Conservation (phyloP, 2,888 invertebrate species). For the Cheilosia variabilis region DNA sequence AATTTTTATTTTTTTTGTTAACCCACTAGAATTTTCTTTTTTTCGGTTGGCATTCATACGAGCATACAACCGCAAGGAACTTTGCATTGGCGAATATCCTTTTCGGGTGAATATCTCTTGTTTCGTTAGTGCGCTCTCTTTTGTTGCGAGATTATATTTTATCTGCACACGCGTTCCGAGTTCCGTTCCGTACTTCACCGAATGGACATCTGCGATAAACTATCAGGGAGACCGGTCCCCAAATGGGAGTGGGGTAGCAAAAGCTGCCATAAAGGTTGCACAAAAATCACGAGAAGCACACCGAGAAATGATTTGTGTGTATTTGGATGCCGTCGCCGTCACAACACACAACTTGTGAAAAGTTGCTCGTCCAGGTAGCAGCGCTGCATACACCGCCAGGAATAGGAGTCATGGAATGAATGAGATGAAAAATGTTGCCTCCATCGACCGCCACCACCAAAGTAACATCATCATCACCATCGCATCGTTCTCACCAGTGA, state of each 20-base stretch:
- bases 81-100: constrained; percentile 52
- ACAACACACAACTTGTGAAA: constrained; percentile 69
- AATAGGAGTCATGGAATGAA: constrained; percentile 68
- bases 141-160: constrained; percentile 73
- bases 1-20: constrained; percentile 5
- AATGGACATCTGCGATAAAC: constrained; percentile 84
- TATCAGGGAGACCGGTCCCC: constrained; percentile 79
- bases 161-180: constrained; percentile 78
- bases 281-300: constrained; percentile 77
- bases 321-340: constrained; percentile 68
- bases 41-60: background rate
- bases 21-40: constrained; percentile 4
- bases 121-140: constrained; percentile 73
- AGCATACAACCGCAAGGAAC: constrained; percentile 24
- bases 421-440: constrained; percentile 69
- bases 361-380: constrained; percentile 75
- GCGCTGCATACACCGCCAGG: constrained; percentile 41
- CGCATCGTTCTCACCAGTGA: constrained; percentile 52
- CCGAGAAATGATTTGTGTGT: constrained; percentile 73
- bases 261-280: constrained; percentile 79
- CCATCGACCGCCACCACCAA: constrained; percentile 69
- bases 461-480: constrained; percentile 49
- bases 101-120: constrained; percentile 54
- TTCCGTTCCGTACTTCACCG: constrained; percentile 84
- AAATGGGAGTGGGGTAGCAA: constrained; percentile 77